phyloP scores from a whole-genome alignment of 2,888 invertebrate genomes.

The Mylabris sibirica region DNA sequence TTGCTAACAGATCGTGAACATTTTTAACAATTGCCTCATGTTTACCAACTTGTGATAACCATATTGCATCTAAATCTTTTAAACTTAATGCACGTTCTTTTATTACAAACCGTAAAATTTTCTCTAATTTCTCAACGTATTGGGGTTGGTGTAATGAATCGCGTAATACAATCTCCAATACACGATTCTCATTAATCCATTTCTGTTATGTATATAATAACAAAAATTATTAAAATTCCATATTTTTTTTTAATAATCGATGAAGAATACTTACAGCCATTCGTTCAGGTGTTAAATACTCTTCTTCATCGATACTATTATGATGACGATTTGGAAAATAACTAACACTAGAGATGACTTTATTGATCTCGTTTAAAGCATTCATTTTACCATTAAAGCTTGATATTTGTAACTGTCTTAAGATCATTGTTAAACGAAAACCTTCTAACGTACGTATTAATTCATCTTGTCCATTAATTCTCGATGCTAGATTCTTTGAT shows the following conservation, averaged over 20 bases:
- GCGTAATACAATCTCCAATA: slow-evolving; percentile 91
- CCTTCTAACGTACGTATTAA: slow-evolving; percentile 82
- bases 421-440: slow-evolving; percentile 95
- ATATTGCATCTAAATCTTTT: slow-evolving; percentile 92
- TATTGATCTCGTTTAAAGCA: slow-evolving; percentile 97
- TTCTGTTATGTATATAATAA: slow-evolving; percentile 65
- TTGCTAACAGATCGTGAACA: slow-evolving; percentile 94
- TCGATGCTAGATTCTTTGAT: slow-evolving; percentile 86
- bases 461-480: slow-evolving; percentile 86
- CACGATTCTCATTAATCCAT: slow-evolving; percentile 96
- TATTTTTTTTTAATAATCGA: too few relatives aligned
- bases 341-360: slow-evolving; percentile 89
- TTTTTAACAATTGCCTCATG: slow-evolving; percentile 99
- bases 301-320: slow-evolving; percentile 75
- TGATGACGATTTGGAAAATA: slow-evolving; percentile 84
- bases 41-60: slow-evolving; percentile 97
- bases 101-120: slow-evolving; percentile 95
- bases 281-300: slow-evolving; percentile 91
- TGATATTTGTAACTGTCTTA: slow-evolving; percentile 88
- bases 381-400: slow-evolving; percentile 99
- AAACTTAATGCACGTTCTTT: slow-evolving; percentile 89
- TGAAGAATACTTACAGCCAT: slow-evolving; percentile 79
- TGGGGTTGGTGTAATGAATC: slow-evolving; percentile 97
- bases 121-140: slow-evolving; percentile 97
- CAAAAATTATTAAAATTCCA: too few relatives aligned